phyloP scores from a whole-genome alignment of 2,113 vertebrate genomes.

The Anguilla rostrata region DNA sequence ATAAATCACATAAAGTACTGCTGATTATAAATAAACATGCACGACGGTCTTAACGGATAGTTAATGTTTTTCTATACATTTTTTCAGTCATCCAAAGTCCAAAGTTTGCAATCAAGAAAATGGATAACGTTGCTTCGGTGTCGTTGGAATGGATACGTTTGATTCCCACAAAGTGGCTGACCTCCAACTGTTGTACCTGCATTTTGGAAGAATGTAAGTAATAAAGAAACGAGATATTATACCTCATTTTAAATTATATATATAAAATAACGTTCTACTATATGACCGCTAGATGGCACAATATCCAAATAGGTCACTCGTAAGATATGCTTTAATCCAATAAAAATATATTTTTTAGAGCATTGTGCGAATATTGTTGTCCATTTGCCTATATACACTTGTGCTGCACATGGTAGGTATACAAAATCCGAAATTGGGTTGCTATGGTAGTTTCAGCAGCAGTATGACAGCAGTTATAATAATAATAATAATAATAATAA shows the following conservation, averaged over 20 bases:
- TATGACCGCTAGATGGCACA: slow-evolving; percentile 25
- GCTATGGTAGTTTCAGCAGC: not conserved
- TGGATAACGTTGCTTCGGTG: not conserved
- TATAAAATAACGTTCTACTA: not conserved
- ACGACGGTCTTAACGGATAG: too few species aligned
- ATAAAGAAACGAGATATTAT: not conserved
- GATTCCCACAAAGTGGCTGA: not conserved
- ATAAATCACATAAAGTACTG: too few species aligned
- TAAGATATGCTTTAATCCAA: not conserved
- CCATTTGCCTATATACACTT: not conserved
- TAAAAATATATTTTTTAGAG: not conserved
- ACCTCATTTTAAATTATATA: not conserved
- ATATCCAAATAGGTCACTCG: not conserved
- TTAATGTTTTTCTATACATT: too few species aligned
- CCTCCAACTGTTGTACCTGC: not conserved
- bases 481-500: not conserved
- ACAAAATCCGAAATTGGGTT: not conserved
- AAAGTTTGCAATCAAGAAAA: too few species aligned
- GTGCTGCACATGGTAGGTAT: not conserved
- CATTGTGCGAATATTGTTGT: not conserved
- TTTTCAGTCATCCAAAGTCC: too few species aligned
- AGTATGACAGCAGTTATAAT: not conserved
- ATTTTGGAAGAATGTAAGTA: not conserved
- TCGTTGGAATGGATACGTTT: not conserved
- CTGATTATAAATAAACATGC: too few species aligned